Evolutionary conservation across 2,113 vertebrate genomes (phyloP).

Genomic region (Kryptolebias marmoratus): DNA sequence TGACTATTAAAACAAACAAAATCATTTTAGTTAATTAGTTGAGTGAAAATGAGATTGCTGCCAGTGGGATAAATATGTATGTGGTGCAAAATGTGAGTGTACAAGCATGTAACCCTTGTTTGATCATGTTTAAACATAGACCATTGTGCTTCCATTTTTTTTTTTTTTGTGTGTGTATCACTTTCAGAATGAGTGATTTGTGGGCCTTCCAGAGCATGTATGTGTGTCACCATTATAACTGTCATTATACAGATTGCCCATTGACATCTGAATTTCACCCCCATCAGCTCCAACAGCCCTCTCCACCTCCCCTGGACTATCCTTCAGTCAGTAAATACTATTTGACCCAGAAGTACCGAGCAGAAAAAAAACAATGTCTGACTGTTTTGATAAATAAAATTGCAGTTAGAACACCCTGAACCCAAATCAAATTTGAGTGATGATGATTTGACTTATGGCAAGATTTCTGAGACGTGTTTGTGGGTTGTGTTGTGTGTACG

Average conservation of each 20-base stretch:
- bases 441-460: slow-evolving; percentile 63
- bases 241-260: slow-evolving; percentile 71
- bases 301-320: slow-evolving; percentile 11
- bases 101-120: too few relatives aligned
- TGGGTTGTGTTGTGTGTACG: slow-evolving; percentile 33
- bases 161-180: slow-evolving; percentile 11
- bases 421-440: slow-evolving; percentile 71
- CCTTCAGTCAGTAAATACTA: slow-evolving; percentile 30
- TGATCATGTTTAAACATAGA: too few relatives aligned
- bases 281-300: slow-evolving; percentile 3
- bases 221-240: slow-evolving; percentile 62
- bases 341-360: slow-evolving; percentile 26
- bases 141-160: too few relatives aligned
- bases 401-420: slow-evolving; percentile 64
- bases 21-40: slow-evolving; percentile 30
- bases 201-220: slow-evolving; percentile 37
- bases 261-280: slow-evolving; percentile 47
- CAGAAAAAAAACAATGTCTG: slow-evolving; percentile 33
- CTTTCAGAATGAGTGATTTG: slow-evolving; percentile 20
- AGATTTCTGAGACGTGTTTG: slow-evolving; percentile 56
- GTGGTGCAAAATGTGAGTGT: too few relatives aligned
- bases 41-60: slow-evolving; percentile 10
- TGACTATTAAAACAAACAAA: slow-evolving; percentile 11
- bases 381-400: slow-evolving; percentile 67
- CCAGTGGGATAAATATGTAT: too few relatives aligned